phyloP scores from a whole-genome alignment of 1,140 invertebrate genomes.

The Oncopodura yosiiana region DNA sequence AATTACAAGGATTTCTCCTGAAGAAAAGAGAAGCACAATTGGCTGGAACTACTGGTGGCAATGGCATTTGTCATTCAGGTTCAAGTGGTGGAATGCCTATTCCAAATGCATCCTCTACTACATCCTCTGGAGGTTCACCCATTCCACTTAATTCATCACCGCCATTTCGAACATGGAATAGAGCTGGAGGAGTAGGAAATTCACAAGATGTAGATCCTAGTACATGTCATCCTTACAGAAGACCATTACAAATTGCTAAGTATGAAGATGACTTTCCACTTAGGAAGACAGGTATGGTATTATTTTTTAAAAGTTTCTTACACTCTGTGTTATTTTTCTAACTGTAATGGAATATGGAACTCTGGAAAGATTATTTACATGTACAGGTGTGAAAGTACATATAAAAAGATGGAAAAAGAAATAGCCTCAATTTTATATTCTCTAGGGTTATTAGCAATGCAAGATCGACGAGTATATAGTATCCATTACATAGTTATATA shows the following conservation, averaged over 20 bases:
- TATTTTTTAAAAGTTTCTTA: neutral
- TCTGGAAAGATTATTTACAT: no score
- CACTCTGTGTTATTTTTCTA: no score
- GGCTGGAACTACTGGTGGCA: constrained; percentile 28
- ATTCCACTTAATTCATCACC: constrained; percentile 44
- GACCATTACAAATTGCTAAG: constrained; percentile 49
- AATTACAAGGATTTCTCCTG: constrained; percentile 79
- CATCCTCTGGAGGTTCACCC: constrained; percentile 11
- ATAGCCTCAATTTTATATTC: no score
- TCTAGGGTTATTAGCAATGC: no score
- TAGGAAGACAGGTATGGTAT: constrained; percentile 75
- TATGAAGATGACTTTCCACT: constrained; percentile 82
- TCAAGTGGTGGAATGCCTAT: constrained; percentile 44
- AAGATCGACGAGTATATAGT: no score
- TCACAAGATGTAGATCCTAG: constrained; percentile 14
- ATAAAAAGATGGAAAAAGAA: no score
- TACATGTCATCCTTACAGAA: constrained; percentile 40
- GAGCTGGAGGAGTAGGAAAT: constrained; percentile 11
- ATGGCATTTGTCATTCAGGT: constrained; percentile 38
- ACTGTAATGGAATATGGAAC: no score
- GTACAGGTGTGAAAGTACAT: no score
- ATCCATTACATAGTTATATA: no score
- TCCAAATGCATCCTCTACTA: constrained; percentile 23
- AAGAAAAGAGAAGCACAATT: constrained; percentile 67
- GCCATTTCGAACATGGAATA: constrained; percentile 69